Evolutionary conservation across 2,113 vertebrate genomes (phyloP), one percentile per base, ranked within the genome.

Genomic region (Bostrychus sinensis): DNA sequence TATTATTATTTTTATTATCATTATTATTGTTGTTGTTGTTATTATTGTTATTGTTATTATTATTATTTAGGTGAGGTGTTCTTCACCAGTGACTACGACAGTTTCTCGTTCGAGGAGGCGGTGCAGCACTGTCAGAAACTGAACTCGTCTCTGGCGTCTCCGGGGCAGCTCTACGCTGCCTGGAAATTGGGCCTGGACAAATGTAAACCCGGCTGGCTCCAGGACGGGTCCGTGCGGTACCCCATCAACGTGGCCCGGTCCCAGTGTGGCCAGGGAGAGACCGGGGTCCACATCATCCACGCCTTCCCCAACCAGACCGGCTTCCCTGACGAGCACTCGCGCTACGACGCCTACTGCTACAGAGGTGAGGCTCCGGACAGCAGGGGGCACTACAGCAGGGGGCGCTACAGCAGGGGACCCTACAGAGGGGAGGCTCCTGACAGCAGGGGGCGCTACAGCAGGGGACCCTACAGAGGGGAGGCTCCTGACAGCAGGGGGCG

Each of bases 291-390:
- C 64, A 97, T 93, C 0, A 63, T 96, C 85, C 95, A 98, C 41
- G 87, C 91, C 50, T 92, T 91, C 81, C 65, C 90, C 67, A 94
- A 97, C 87, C 95, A 97, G 88, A 97, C 95, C 0, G 95, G 95
- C 25, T 96, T 95, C 63, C 95, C 94, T 0, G 86, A 95, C 65
- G 92, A 94, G 0, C 87, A 93, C 62, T 94, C 94, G 4, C 93
- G 92, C 63, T 94, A 96, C 13, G 95, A 98, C 0, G 95, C 94
- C 59, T 99, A 96, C 89, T 98, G 97, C 79, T 95, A 96, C 75
- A 93, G 75, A 95, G 95, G 96, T 98, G 20, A 13, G 43, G n/a
- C 17, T 10, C n/a, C n/a, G n/a, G n/a, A n/a, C n/a, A n/a, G 14
- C 10, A 43, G 42, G 42, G 41, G 41, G 41, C 17, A 17, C 41